These are phyloP conservation scores for Syndactyla subalaris DNA, from an alignment of 2,797 vertebrate species.

Conservation along the genomic window DNA sequence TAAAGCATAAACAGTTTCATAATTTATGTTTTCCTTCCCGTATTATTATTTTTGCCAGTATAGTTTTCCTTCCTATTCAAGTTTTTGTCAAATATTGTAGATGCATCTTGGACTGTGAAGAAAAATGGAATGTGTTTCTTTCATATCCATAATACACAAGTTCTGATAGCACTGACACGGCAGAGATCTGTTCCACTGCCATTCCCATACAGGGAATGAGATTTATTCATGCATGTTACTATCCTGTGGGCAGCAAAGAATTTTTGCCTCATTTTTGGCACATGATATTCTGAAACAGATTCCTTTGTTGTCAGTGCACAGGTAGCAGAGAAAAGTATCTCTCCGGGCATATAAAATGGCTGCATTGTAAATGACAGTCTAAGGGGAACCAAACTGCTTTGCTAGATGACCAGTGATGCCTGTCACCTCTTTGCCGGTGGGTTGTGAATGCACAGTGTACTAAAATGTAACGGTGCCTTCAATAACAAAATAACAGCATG, in stretches of 20 bases:
- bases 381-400: slow-evolving; percentile 13
- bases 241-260: background rate
- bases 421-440: slow-evolving; percentile 11
- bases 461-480: background rate
- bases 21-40: background rate
- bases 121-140: background rate
- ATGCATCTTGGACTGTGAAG: background rate
- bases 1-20: background rate
- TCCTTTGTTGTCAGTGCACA: background rate
- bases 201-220: background rate
- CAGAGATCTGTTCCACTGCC: background rate
- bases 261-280: background rate
- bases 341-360: background rate
- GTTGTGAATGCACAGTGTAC: background rate
- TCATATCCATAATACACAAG: background rate
- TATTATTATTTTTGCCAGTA: background rate
- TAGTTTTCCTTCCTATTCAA: background rate
- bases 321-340: slow-evolving; percentile 5
- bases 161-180: background rate
- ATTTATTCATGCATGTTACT: background rate
- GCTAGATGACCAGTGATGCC: slow-evolving; percentile 41
- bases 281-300: background rate
- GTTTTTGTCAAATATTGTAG: background rate
- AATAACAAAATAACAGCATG: slow-evolving; percentile 29
- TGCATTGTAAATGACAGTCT: slow-evolving; percentile 8